Percentiles rank a stretch among this genome's conserved stretches.
Evolutionary conservation across 2,888 invertebrate species (phyloP).

Genomic region (Drosophila setosimentum): DNA sequence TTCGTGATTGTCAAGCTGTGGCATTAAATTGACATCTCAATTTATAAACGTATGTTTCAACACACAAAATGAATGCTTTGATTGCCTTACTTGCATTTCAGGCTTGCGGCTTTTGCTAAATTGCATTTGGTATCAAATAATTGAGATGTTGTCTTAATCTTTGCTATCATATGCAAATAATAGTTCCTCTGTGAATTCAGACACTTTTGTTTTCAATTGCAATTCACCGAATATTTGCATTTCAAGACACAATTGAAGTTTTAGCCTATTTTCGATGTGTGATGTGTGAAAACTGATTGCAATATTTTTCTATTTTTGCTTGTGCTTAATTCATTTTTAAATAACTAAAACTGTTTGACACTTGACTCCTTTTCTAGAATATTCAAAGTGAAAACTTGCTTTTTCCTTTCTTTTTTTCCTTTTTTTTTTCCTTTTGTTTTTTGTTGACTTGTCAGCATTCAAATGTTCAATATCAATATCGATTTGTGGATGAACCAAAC

Average conservation of each 20-base stretch:
- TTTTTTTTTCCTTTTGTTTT: background rate
- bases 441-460: background rate
- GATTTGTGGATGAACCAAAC: background rate
- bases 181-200: fast-evolving
- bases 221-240: background rate
- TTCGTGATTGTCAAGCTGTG: background rate
- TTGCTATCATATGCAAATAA: background rate
- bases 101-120: background rate
- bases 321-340: background rate
- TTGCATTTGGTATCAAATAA: background rate
- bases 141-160: background rate
- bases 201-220: background rate
- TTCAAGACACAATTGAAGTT: background rate
- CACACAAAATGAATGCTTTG: no score
- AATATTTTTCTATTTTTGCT: background rate
- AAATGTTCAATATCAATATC: background rate
- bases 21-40: background rate
- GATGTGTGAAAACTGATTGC: background rate
- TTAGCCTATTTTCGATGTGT: background rate
- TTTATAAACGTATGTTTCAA: background rate
- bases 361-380: background rate
- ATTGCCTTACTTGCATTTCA: background rate
- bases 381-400: background rate
- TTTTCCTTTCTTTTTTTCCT: background rate
- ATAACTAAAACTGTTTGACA: background rate